Evolutionary conservation across 2,113 vertebrate species (phyloP).

Genomic region (Circaetus cinerascens): DNA sequence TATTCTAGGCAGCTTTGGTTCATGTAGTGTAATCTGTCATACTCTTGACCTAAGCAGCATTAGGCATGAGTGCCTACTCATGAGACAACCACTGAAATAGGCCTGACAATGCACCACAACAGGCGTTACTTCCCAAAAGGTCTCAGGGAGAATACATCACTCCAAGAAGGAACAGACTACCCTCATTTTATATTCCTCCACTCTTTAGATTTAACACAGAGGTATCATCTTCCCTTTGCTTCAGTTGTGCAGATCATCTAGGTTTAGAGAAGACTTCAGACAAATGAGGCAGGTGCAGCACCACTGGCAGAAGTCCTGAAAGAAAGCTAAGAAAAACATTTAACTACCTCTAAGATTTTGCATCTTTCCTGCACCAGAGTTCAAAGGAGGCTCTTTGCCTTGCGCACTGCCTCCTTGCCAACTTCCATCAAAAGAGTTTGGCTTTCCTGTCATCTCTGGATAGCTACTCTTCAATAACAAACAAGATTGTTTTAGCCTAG

Average conservation of each 20-base stretch:
- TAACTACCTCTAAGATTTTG: not conserved
- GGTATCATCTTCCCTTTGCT: not conserved
- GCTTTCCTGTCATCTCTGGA: not conserved
- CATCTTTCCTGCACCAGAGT: not conserved
- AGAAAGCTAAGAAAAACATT: not conserved
- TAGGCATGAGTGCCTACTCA: not conserved
- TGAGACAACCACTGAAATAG: not conserved
- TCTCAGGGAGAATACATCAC: not conserved
- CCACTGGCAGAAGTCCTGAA: not conserved
- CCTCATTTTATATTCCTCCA: not conserved
- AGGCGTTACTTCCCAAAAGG: not conserved
- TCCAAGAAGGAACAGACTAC: not conserved
- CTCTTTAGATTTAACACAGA: not conserved
- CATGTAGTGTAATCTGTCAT: rapidly evolving
- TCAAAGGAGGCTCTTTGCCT: not conserved
- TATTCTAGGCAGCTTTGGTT: not conserved
- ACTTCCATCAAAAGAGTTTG: not conserved
- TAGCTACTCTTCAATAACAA: not conserved
- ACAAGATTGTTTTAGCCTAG: not conserved
- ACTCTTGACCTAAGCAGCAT: not conserved
- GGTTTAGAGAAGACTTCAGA: not conserved
- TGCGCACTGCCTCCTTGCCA: not conserved
- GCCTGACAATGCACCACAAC: not conserved
- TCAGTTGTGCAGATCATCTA: not conserved
- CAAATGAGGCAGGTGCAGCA: not conserved